A percentile compares a stretch with the other conserved stretches of the same genome.
Evolutionary conservation across 2,113 vertebrate genomes (phyloP).

Genomic region (Thryonomys swinderianus): DNA sequence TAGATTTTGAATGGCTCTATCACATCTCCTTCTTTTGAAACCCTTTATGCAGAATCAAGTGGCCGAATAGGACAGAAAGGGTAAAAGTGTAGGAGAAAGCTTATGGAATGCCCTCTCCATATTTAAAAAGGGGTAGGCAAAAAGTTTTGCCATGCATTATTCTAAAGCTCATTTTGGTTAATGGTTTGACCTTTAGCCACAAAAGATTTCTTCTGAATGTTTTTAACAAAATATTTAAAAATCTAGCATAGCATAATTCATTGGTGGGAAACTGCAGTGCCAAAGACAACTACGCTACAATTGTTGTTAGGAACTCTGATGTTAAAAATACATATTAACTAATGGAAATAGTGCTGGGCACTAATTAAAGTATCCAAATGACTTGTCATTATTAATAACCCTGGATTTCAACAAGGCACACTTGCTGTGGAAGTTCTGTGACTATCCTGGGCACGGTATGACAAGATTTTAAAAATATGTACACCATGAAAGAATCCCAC

Average conservation of each 20-base stretch:
- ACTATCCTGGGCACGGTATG: constrained; percentile 80
- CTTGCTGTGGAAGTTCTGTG: constrained; percentile 79
- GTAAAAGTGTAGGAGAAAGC: neutral
- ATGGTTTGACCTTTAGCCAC: constrained; percentile 53
- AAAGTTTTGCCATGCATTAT: constrained; percentile 34
- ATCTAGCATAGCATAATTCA: neutral
- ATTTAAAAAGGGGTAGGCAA: constrained; percentile 41
- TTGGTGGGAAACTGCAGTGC: constrained; percentile 13
- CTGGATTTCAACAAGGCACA: constrained; percentile 74
- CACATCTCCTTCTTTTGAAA: neutral
- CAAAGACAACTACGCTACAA: constrained; percentile 52
- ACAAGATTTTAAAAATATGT: constrained; percentile 81
- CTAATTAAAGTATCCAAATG: constrained; percentile 81
- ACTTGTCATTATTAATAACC: constrained; percentile 83
- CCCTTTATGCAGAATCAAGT: constrained; percentile 24
- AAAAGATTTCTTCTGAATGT: constrained; percentile 38
- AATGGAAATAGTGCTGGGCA: constrained; percentile 78
- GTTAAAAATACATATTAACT: constrained; percentile 81
- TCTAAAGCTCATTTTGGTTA: constrained; percentile 45
- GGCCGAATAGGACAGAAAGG: neutral
- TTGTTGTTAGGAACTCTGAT: constrained; percentile 43
- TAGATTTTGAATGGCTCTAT: neutral
- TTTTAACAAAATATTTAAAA: constrained; percentile 55
- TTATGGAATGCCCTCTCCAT: neutral
- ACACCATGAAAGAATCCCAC: constrained; percentile 76